These are phyloP conservation scores for Phengaris arion DNA, from an alignment of 2,888 invertebrate genomes.

Conservation along the genomic window DNA sequence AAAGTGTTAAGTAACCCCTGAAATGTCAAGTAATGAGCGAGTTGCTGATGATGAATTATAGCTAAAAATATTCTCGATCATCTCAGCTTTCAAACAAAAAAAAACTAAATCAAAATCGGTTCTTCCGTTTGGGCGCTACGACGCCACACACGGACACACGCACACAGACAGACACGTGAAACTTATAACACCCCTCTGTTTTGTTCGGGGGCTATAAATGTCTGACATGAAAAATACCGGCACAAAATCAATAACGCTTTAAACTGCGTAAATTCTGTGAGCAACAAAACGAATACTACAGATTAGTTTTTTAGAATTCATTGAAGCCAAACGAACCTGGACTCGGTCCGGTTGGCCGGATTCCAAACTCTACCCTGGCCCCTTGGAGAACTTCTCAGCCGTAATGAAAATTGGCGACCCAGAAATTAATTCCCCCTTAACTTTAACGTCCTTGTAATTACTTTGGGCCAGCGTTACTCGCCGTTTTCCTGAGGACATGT, in stretches of 20 bases:
- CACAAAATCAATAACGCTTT: background rate
- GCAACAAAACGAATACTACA: background rate
- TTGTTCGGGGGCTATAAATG: too few species aligned
- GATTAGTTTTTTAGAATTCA: slow-evolving; percentile 21
- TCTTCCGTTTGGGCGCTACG: too few species aligned
- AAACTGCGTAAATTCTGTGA: background rate
- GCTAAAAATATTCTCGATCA: too few species aligned
- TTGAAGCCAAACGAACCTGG: slow-evolving; percentile 13
- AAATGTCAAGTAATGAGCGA: too few species aligned
- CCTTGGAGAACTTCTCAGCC: slow-evolving; percentile 37
- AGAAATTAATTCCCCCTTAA: slow-evolving; percentile 42
- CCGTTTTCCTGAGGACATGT: slow-evolving; percentile 26
- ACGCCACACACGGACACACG: too few species aligned
- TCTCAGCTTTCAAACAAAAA: too few species aligned
- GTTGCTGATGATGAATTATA: too few species aligned
- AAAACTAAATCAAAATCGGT: too few species aligned
- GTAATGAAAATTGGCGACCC: slow-evolving; percentile 45
- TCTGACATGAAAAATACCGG: too few species aligned
- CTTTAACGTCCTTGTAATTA: slow-evolving; percentile 41
- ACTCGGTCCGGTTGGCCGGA: slow-evolving; percentile 41
- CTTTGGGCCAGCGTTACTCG: slow-evolving; percentile 33
- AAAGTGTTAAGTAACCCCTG: too few species aligned
- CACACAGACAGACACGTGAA: too few species aligned
- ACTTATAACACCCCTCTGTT: too few species aligned
- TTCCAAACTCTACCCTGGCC: slow-evolving; percentile 43